Evolutionary conservation across 1,140 invertebrate genomes (phyloP).

Genomic region (Ostrea denselamellosa): DNA sequence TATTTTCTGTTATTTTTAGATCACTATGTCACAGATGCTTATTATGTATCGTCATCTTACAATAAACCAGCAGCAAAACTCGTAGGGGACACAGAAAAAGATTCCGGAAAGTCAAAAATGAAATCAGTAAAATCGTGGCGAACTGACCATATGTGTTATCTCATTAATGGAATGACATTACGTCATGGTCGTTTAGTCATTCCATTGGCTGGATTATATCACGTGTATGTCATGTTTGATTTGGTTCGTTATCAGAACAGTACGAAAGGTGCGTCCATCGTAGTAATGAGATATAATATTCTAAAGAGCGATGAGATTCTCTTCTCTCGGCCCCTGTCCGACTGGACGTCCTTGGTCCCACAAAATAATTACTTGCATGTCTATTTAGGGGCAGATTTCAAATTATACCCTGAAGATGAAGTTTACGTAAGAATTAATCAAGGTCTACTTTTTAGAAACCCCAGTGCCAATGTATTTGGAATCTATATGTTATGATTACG

Average conservation of each 20-base stretch:
- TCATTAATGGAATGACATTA: constrained; percentile 40
- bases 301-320: not conserved
- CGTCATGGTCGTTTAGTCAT: constrained; percentile 33
- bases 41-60: not conserved
- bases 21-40: not conserved
- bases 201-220: constrained; percentile 38
- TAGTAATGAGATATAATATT: not conserved
- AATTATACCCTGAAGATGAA: not conserved
- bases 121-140: constrained; percentile 29
- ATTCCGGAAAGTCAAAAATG: not conserved
- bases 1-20: not conserved
- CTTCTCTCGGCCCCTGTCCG: not conserved
- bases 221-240: constrained; percentile 45
- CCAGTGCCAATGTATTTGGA: not conserved
- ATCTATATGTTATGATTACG: not conserved
- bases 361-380: not conserved
- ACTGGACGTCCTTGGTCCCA: not conserved
- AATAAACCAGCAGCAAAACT: not conserved
- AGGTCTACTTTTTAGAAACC: not conserved
- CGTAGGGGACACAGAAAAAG: not conserved
- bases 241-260: not conserved
- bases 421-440: not conserved
- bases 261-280: not conserved
- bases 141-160: constrained; percentile 35
- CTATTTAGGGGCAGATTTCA: not conserved